Conservation (phyloP, 2,113 vertebrate genomes). For the Ancistrus triradiatus region DNA sequence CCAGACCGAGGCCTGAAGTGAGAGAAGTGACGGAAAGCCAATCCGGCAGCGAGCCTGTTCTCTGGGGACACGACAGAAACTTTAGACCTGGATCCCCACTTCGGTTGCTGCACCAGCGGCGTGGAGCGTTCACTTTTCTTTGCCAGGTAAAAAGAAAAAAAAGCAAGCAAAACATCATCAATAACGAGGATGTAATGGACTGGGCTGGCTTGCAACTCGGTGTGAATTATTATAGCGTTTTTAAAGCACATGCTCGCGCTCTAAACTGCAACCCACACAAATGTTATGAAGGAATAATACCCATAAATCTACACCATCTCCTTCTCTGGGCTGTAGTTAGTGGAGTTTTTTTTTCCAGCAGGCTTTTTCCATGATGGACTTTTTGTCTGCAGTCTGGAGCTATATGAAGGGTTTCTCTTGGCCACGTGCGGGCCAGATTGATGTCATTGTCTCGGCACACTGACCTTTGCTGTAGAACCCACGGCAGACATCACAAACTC, state of each 20-base stretch:
- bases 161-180: constrained; percentile 2
- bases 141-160: constrained; percentile 1
- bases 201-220: neutral
- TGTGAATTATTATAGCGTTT: constrained; percentile 18
- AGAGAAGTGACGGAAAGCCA: constrained; percentile 63
- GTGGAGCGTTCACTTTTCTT: constrained; percentile 9
- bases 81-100: constrained; percentile 25
- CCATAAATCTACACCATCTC: neutral
- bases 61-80: constrained; percentile 31
- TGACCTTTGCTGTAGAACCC: constrained; percentile 99
- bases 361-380: constrained; percentile 22
- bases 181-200: constrained; percentile 19
- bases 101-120: neutral
- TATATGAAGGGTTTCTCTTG: constrained; percentile 54
- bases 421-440: constrained; percentile 80
- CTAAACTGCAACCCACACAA: constrained; percentile 1
- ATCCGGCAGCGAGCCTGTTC: constrained; percentile 56
- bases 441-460: constrained; percentile 86
- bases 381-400: constrained; percentile 50
- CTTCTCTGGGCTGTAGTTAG: neutral
- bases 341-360: neutral
- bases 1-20: constrained; percentile 60
- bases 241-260: neutral
- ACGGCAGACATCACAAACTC: constrained; percentile 98
- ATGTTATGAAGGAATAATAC: constrained; percentile 18